Evolutionary conservation across 2,797 vertebrate genomes (phyloP).

Genomic region (Odontamblyopus lacepedii): DNA sequence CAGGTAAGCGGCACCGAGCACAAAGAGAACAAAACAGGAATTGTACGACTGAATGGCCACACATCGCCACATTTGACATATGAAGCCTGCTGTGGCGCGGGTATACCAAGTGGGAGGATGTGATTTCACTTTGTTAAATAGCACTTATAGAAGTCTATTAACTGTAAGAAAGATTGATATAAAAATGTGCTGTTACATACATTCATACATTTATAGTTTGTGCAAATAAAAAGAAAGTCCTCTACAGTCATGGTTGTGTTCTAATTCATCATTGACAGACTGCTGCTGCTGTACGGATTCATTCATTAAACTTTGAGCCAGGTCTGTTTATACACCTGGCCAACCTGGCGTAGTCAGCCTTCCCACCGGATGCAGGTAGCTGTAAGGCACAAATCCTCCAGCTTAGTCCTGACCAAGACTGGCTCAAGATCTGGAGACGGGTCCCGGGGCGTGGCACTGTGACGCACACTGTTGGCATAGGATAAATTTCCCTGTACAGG

Average conservation of each 20-base stretch:
- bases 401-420: too few relatives aligned
- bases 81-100: slow-evolving; percentile 52
- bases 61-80: slow-evolving; percentile 58
- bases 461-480: too few relatives aligned
- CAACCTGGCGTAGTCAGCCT: not conserved
- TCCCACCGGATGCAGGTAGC: not conserved
- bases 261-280: slow-evolving; percentile 13
- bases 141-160: not conserved
- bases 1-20: slow-evolving; percentile 63
- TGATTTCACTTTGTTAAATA: slow-evolving; percentile 51
- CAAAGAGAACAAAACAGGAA: slow-evolving; percentile 74
- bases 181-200: slow-evolving; percentile 4
- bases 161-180: not conserved
- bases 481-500: too few relatives aligned
- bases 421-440: too few relatives aligned
- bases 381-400: not conserved
- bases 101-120: slow-evolving; percentile 30
- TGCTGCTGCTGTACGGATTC: slow-evolving; percentile 45
- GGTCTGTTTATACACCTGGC: slow-evolving; percentile 48
- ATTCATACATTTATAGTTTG: slow-evolving; percentile 14
- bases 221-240: slow-evolving; percentile 63
- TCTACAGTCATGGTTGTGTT: slow-evolving; percentile 14
- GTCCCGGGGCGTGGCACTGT: too few relatives aligned
- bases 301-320: slow-evolving; percentile 48
- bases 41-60: slow-evolving; percentile 68